Conservation (phyloP, 2,888 invertebrate genomes). For the Pteria penguin region DNA sequence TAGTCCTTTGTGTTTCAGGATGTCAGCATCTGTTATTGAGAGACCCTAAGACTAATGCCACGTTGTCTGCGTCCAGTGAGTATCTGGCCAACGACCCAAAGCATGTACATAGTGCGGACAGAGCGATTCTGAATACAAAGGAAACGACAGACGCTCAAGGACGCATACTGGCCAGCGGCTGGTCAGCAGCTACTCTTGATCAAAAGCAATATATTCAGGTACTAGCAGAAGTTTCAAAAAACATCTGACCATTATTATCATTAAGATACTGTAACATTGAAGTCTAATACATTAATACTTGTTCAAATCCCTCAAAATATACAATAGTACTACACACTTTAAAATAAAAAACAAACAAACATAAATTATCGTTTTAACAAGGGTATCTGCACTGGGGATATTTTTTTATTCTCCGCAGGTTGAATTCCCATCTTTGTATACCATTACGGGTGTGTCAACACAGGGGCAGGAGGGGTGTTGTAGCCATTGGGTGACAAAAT, state of each 20-base stretch:
- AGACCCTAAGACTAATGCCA: neutral
- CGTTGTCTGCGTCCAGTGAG: constrained; percentile 26
- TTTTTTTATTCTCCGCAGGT: constrained; percentile 1
- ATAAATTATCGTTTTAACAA: too few relatives aligned
- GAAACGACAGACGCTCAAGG: neutral
- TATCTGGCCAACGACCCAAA: constrained; percentile 11
- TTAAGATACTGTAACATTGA: too few relatives aligned
- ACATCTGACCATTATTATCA: too few relatives aligned
- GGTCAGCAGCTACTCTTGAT: neutral
- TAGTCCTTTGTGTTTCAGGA: neutral
- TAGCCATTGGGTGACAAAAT: neutral
- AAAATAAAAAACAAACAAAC: too few relatives aligned
- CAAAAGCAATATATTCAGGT: constrained; percentile 8
- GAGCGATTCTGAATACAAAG: neutral
- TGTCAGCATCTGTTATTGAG: neutral
- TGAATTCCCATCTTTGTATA: constrained; percentile 2
- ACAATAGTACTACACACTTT: too few relatives aligned
- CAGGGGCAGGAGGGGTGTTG: constrained; percentile 1
- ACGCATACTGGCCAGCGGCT: constrained; percentile 1
- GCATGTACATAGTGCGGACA: constrained; percentile 19
- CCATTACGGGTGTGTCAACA: neutral
- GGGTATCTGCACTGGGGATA: too few relatives aligned
- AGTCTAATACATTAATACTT: too few relatives aligned
- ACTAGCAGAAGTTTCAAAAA: too few relatives aligned
- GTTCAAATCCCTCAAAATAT: too few relatives aligned